phyloP scores from a whole-genome alignment of 1,140 invertebrate species.

The Drosophila tani region DNA sequence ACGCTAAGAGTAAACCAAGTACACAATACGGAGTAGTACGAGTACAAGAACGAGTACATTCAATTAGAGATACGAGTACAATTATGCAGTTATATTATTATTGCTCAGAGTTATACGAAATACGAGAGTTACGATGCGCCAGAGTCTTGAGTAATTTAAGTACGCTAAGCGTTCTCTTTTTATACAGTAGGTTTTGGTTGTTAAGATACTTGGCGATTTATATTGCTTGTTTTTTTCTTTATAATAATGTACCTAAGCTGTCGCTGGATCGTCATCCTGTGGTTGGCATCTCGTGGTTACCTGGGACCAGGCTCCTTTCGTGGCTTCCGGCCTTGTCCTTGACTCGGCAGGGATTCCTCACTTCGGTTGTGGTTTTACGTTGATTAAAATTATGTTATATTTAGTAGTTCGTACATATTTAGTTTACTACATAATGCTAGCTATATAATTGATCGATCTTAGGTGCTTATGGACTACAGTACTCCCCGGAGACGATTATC shows the following conservation, averaged over 20 bases:
- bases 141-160: constrained; percentile 42
- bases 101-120: constrained; percentile 75
- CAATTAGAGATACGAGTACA: constrained; percentile 52
- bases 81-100: constrained; percentile 58
- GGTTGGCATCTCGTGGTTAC: constrained; percentile 42
- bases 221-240: constrained; percentile 42
- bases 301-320: constrained; percentile 18
- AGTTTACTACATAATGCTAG: constrained; percentile 41
- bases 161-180: constrained; percentile 68
- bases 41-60: constrained; percentile 61
- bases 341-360: constrained; percentile 28
- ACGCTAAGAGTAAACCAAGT: constrained; percentile 69
- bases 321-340: constrained; percentile 37
- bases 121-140: constrained; percentile 78
- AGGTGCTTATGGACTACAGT: constrained; percentile 47
- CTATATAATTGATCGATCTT: constrained; percentile 43
- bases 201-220: constrained; percentile 57
- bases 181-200: constrained; percentile 28
- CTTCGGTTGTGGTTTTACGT: constrained; percentile 38
- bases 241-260: constrained; percentile 68
- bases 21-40: constrained; percentile 67
- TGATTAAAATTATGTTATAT: constrained; percentile 60
- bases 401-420: constrained; percentile 45
- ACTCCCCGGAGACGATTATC: constrained; percentile 11
- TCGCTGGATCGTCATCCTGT: constrained; percentile 47